Conservation (phyloP, 2,113 vertebrate species). For the Hassar affinis region DNA sequence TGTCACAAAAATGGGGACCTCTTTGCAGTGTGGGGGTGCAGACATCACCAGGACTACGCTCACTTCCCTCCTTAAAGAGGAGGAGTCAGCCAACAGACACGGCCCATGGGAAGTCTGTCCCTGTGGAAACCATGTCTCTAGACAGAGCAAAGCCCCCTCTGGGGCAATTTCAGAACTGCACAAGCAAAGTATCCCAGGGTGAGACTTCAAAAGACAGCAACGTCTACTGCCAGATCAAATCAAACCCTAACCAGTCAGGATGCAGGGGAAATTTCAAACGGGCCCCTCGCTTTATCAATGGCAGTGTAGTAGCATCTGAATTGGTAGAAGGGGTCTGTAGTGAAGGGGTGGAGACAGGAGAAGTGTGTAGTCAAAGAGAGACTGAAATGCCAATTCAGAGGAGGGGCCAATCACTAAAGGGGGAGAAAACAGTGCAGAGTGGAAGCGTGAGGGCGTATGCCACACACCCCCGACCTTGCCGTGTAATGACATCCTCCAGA, state of each 20-base stretch:
- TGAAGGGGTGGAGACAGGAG: constrained; percentile 60
- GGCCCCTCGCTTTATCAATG: constrained; percentile 70
- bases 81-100: constrained; percentile 44
- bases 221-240: constrained; percentile 73
- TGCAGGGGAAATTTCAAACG: constrained; percentile 56
- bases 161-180: constrained; percentile 57
- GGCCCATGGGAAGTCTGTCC: constrained; percentile 39
- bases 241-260: constrained; percentile 59
- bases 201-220: constrained; percentile 67
- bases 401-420: constrained; percentile 66
- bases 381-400: constrained; percentile 54
- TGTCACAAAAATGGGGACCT: constrained; percentile 70
- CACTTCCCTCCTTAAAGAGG: constrained; percentile 67
- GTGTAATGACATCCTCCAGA: constrained; percentile 51
- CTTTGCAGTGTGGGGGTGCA: constrained; percentile 77
- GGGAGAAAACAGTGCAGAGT: constrained; percentile 60
- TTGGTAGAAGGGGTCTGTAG: constrained; percentile 72
- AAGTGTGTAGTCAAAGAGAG: constrained; percentile 43
- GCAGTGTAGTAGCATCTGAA: constrained; percentile 77
- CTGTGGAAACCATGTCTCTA: constrained; percentile 56
- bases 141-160: constrained; percentile 35
- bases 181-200: constrained; percentile 60
- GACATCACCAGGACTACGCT: constrained; percentile 73
- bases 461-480: constrained; percentile 69
- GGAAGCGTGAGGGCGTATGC: constrained; percentile 59